Percentiles rank a stretch among this genome's conserved stretches.
phyloP scores from a whole-genome alignment of 2,113 vertebrate species.

The Microtus pennsylvanicus region DNA sequence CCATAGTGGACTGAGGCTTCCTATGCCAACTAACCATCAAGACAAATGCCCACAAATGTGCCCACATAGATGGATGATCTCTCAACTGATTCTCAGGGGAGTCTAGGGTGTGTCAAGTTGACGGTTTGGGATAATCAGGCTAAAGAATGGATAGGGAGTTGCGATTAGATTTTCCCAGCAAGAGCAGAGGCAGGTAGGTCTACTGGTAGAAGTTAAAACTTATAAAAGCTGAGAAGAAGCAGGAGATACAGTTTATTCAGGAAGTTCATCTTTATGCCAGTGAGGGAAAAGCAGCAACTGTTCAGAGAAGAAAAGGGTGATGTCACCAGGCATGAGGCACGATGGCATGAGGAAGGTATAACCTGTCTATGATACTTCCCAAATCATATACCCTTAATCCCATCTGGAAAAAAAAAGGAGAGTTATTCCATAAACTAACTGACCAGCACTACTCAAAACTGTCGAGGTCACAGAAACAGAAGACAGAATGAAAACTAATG shows the following conservation, averaged over 20 bases:
- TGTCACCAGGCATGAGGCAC: not conserved
- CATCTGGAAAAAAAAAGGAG: not conserved
- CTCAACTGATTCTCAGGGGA: not conserved
- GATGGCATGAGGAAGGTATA: not conserved
- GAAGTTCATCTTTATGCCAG: not conserved
- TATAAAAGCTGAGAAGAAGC: not conserved
- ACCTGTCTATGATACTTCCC: not conserved
- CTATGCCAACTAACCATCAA: not conserved
- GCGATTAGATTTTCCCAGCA: not conserved
- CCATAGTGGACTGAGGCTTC: not conserved
- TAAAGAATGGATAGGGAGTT: not conserved
- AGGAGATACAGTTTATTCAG: not conserved
- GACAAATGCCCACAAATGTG: not conserved
- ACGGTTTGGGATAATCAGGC: no score
- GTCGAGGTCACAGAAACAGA: not conserved
- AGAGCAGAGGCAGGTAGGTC: not conserved
- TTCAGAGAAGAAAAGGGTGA: not conserved
- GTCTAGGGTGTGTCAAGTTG: not conserved
- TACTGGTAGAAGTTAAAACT: not conserved
- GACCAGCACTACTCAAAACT: not conserved
- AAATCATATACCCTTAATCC: not conserved
- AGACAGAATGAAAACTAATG: not conserved
- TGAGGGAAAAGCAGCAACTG: not conserved
- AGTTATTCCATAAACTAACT: not conserved
- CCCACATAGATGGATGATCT: no score